These are phyloP conservation scores for Eulithis testata DNA, from an alignment of 2,888 invertebrate species.

Conservation along the genomic window DNA sequence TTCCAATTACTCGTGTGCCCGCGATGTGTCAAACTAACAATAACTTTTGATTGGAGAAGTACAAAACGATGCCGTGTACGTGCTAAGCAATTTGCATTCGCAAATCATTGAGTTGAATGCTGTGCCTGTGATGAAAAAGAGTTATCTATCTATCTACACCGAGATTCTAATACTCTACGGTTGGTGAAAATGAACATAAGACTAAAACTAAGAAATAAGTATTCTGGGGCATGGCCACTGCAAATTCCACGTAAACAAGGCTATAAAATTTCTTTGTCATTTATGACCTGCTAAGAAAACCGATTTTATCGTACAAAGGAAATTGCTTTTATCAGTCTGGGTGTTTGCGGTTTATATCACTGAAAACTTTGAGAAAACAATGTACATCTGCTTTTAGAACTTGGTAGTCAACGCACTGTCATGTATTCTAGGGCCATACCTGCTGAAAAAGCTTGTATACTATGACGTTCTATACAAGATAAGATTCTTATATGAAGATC, in stretches of 20 bases:
- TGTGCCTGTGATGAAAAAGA: neutral
- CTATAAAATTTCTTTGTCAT: conserved; percentile 7
- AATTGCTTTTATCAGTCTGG: neutral
- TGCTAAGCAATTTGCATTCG: conserved; percentile 22
- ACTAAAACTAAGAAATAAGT: neutral
- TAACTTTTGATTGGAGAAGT: conserved; percentile 35
- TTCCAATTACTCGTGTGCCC: conserved; percentile 36
- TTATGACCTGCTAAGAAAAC: neutral
- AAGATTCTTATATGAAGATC: too few species aligned
- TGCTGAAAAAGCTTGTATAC: neutral
- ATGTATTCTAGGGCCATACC: neutral
- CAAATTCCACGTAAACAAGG: conserved; percentile 13
- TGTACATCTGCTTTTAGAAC: too few species aligned
- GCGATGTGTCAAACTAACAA: conserved; percentile 41
- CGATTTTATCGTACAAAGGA: neutral
- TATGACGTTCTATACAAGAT: too few species aligned
- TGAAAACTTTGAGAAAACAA: neutral
- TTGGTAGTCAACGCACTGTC: neutral
- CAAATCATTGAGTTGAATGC: neutral
- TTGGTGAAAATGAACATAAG: neutral
- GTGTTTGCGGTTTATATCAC: neutral
- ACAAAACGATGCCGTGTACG: conserved; percentile 8
- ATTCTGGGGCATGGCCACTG: neutral
- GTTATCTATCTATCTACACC: neutral
- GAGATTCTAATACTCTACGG: neutral